phyloP scores from a whole-genome alignment of 2,113 vertebrate genomes.

The Stegostoma tigrinum region DNA sequence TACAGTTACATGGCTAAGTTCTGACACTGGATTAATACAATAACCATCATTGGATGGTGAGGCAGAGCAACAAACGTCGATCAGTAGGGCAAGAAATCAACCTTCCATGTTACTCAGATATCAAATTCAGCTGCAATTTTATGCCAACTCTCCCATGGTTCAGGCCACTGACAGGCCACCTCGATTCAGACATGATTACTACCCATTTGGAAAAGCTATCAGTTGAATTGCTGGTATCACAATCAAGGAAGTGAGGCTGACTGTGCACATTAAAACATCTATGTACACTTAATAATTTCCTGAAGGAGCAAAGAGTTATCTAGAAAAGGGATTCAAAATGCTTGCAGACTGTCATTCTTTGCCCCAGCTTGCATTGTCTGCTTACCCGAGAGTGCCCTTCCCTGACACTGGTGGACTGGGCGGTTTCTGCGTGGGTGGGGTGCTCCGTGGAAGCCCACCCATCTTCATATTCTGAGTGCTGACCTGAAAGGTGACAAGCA shows the following conservation, averaged over 20 bases:
- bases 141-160: neutral
- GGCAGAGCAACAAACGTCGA: neutral
- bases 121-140: neutral
- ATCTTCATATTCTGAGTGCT: constrained; percentile 98
- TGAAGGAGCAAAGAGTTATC: neutral
- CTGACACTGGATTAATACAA: neutral
- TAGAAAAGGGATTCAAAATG: neutral
- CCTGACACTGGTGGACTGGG: constrained; percentile 90
- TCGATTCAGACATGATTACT: neutral
- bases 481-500: constrained; percentile 61
- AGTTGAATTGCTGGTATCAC: neutral
- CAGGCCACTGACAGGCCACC: neutral
- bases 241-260: neutral
- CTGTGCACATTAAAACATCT: neutral
- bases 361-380: constrained; percentile 41
- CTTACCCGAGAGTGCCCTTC: constrained; percentile 95
- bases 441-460: constrained; percentile 84
- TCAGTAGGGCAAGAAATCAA: neutral
- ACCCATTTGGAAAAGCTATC: neutral
- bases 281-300: neutral
- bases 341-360: neutral
- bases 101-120: neutral
- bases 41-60: too few relatives aligned
- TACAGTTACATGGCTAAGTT: neutral
- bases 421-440: constrained; percentile 94